Evolutionary conservation across 1,140 invertebrate genomes (phyloP), one percentile per base, ranked within the genome.

Genomic region (Heliothis subflexa): DNA sequence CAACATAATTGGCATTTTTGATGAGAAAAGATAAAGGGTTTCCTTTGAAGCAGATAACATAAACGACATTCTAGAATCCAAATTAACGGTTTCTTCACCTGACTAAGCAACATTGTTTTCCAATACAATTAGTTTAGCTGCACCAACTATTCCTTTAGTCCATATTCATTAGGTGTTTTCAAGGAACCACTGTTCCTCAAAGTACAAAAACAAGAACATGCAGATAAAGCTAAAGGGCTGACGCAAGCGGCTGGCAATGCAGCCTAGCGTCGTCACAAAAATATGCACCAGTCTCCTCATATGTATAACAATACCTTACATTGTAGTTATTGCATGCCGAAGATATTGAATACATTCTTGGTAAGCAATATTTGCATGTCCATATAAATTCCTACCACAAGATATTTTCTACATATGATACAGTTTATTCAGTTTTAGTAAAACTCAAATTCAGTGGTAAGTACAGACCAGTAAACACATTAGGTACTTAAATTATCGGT

Each of bases 191-290:
- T 16, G 25, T 9, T 25, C 55, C 21, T 14, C 61, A 45, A 33
- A 61, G 28, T 40, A 40, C 33, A n/a, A 40, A 14, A 10, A 61
- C 57, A 40, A 64, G 12, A 4, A 9, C 3, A 12, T 12, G 21
- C 49, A 70, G 18, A 11, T 70, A 47, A 16, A 50, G 18, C 54
- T 16, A 10, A 75, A 49, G 47, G 57, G 47, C 21, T 75, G 73
- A 75, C 47, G 73, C 64, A 50, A 75, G 3, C 47, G 59, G 47
- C 73, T 33, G 73, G 47, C 25, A 62, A 75, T 75, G 73, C 73
- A 75, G 33, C 47, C 40, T 54, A 9, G 16, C 64, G 73, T 52
- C 73, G 71, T 73, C 55, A 73, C 33, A 54, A 54, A 7, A n/a
- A 21, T 55, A n/a, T 55, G n/a, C 54, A 55, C 18, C 55, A 25